Conservation (phyloP, 2,113 vertebrate species). For the Riparia riparia region DNA sequence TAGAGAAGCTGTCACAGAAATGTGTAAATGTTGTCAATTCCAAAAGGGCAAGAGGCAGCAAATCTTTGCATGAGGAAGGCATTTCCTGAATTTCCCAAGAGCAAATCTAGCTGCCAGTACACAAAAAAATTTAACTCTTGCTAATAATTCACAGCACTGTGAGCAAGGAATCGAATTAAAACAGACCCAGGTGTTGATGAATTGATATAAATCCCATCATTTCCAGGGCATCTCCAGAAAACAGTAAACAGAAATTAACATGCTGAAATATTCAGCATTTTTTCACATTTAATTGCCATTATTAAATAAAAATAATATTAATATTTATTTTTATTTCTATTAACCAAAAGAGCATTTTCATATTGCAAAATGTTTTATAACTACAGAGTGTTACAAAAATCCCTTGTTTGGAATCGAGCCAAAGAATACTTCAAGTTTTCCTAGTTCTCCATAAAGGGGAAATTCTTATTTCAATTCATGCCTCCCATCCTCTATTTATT, state of each 20-base stretch:
- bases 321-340: not conserved
- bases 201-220: not conserved
- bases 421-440: not conserved
- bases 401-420: not conserved
- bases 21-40: not conserved
- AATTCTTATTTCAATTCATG: not conserved
- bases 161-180: not conserved
- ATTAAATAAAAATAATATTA: not conserved
- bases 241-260: not conserved
- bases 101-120: not conserved
- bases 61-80: not conserved
- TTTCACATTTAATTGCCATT: not conserved
- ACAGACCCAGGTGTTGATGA: not conserved
- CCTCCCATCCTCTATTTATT: not conserved
- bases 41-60: conserved; percentile 3
- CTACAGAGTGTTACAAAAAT: not conserved
- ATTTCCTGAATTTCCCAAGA: not conserved
- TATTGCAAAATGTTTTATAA: not conserved
- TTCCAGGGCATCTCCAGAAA: not conserved
- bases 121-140: not conserved
- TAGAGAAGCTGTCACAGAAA: not conserved
- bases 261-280: not conserved
- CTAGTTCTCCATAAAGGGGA: not conserved
- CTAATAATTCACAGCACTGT: not conserved
- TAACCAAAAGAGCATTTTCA: not conserved